These are phyloP conservation scores for Alectura lathami DNA, from an alignment of 2,113 vertebrate genomes.

Conservation along the genomic window DNA sequence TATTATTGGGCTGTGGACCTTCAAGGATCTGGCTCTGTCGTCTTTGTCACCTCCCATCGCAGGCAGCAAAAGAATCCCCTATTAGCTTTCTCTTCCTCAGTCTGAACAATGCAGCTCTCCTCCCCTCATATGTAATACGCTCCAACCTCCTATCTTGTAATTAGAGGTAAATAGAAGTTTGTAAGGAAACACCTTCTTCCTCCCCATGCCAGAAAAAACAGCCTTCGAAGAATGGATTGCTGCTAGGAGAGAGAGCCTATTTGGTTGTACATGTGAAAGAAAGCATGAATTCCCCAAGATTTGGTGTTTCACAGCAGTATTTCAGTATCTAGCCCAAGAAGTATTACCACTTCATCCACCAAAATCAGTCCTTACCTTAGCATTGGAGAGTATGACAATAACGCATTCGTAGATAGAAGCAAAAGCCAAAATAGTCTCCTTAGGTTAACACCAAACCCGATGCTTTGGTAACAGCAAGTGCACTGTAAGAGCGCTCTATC, in stretches of 20 bases:
- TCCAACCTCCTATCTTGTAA: background rate
- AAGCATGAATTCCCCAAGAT: background rate
- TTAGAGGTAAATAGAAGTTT: background rate
- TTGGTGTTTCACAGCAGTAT: background rate
- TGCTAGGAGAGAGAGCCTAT: background rate
- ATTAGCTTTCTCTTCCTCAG: background rate
- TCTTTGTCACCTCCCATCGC: background rate
- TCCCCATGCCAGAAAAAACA: background rate
- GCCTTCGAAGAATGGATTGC: background rate
- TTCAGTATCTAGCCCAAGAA: background rate
- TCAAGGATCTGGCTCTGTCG: background rate
- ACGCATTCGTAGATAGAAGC: background rate
- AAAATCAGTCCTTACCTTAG: background rate
- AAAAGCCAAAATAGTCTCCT: background rate
- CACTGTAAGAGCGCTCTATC: background rate
- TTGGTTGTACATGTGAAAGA: background rate
- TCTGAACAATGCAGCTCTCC: background rate
- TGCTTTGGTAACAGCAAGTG: background rate
- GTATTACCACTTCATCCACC: rapidly evolving
- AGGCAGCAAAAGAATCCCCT: background rate
- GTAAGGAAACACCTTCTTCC: background rate
- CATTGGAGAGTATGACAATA: background rate
- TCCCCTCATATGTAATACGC: rapidly evolving
- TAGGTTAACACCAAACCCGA: background rate
- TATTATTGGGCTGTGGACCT: background rate